phyloP scores from a whole-genome alignment of 2,113 vertebrate species.

The Picathartes gymnocephalus region DNA sequence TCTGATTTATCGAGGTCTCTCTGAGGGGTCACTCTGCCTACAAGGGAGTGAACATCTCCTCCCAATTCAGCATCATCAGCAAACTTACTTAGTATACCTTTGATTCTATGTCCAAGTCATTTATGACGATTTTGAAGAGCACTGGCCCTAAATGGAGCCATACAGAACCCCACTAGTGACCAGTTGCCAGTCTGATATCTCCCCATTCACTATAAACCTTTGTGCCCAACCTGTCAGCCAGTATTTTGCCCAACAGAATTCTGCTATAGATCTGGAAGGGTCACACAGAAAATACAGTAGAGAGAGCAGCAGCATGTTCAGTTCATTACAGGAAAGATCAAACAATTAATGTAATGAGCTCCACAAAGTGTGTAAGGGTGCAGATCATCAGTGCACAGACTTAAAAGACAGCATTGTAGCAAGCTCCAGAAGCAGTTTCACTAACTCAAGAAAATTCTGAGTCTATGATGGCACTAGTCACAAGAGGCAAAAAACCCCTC shows the following conservation, averaged over 20 bases:
- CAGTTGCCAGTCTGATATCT: rapidly evolving
- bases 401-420: background rate
- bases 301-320: background rate
- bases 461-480: background rate
- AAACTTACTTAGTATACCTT: background rate
- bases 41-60: background rate
- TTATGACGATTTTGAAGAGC: background rate
- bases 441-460: background rate
- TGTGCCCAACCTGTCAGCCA: background rate
- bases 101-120: rapidly evolving
- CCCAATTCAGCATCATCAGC: background rate
- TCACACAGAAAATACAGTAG: background rate
- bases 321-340: conserved; percentile 1
- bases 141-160: rapidly evolving
- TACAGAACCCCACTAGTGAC: background rate
- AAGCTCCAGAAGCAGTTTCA: background rate
- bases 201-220: background rate
- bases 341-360: background rate
- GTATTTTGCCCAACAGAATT: background rate
- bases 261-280: background rate
- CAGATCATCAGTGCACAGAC: background rate
- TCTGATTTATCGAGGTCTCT: background rate
- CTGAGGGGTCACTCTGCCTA: background rate
- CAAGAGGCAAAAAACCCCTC: background rate
- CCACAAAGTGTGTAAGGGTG: background rate